Evolutionary conservation across 2,888 invertebrate genomes (phyloP).

Genomic region (Euzetes globulus): DNA sequence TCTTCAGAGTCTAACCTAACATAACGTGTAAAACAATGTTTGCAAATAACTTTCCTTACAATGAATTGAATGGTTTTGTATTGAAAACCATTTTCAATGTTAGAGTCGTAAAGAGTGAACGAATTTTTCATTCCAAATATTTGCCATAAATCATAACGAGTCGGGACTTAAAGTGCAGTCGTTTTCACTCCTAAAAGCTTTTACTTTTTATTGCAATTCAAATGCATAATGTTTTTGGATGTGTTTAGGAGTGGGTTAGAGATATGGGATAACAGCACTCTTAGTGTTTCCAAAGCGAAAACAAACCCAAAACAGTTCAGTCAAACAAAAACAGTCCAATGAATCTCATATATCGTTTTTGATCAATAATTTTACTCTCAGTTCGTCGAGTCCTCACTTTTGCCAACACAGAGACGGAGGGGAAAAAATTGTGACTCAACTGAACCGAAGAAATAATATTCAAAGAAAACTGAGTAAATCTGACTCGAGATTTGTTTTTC

Average conservation of each 20-base stretch:
- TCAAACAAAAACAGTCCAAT: not conserved
- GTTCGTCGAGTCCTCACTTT: not conserved
- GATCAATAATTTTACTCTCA: not conserved
- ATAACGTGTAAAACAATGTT: not conserved
- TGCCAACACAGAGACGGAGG: not conserved
- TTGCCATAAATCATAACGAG: not conserved
- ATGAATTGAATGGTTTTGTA: not conserved
- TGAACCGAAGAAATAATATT: not conserved
- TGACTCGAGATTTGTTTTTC: not conserved
- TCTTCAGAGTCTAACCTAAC: not conserved
- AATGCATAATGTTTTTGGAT: constrained; percentile 2
- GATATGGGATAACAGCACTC: not conserved
- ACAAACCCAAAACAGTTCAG: not conserved
- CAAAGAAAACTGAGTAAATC: not conserved
- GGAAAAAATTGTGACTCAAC: not conserved
- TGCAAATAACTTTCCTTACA: not conserved
- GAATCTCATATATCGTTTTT: not conserved
- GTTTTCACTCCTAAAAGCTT: constrained; percentile 6
- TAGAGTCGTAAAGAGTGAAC: not conserved
- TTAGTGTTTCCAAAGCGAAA: not conserved
- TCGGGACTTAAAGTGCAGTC: constrained; percentile 2
- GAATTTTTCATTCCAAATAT: not conserved
- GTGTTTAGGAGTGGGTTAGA: not conserved
- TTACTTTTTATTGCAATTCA: constrained; percentile 18
- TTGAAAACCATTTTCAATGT: not conserved